Evolutionary conservation across 2,888 invertebrate species (phyloP), one percentile per base, ranked within the genome.

Genomic region (Acrobeloides nanus): DNA sequence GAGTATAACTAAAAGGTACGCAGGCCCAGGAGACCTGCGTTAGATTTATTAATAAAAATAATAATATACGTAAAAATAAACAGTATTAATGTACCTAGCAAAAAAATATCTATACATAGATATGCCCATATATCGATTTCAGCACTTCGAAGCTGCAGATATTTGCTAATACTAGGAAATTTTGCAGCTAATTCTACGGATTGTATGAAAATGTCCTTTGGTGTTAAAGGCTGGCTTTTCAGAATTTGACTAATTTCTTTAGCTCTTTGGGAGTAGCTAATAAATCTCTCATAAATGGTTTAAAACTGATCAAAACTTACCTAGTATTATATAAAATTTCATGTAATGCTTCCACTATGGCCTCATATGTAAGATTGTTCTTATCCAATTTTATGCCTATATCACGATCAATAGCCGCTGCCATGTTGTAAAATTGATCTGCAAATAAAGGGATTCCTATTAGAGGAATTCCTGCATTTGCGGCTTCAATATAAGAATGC

Each of bases 391-490:
- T 4, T 10, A 49, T 40, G 17, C 40, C 39, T 10, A 50, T 20
- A 26, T 51, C 51, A 4, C 34, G 24, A 12, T 27, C 24, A 27
- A 37, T n/a, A 17, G 51, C 51, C 23, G 20, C 21, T n/a, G 17
- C 35, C 15, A 31, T 15, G 29, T 53, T 53, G 35, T 32, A 48
- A 20, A 37, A n/a, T 29, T 64, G 64, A 48, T 64, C 62, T 12
- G 39, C 55, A 29, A 64, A 62, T 4, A 62, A 37, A 2, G 64
- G 62, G 4, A 64, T 37, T 0, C 57, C 49, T 2, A 64, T 32
- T 24, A 56, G 48, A 1, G 64, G 64, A 15, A 56, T 51, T 17
- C 64, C 64, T 0, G 59, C 52, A 38, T 54, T 52, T 6, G 59
- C 48, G 23, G 56, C 34, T 39, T 64, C 64, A 25, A 59, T 21